A percentile compares a stretch with the other conserved stretches of the same genome.
Conservation (phyloP, 2,797 vertebrate genomes). For the Mus minutoides region DNA sequence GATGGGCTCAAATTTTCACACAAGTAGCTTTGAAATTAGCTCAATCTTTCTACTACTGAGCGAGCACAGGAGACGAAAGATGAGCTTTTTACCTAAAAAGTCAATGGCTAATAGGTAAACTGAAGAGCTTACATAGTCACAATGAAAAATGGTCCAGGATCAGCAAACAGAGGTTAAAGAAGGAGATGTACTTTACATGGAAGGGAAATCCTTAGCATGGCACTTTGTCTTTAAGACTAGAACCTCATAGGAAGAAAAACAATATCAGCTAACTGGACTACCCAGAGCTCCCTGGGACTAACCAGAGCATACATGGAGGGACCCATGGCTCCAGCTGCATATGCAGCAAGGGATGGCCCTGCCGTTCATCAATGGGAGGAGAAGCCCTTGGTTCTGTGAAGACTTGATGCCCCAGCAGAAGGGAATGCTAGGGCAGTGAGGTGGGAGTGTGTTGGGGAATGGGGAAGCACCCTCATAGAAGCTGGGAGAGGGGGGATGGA, state of each 20-base stretch:
- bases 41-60: constrained; percentile 64
- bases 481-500: no score
- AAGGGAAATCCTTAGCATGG: neutral
- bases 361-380: neutral
- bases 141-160: constrained; percentile 57
- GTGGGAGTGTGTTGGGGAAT: neutral
- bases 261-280: neutral
- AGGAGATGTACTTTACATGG: neutral
- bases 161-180: constrained; percentile 26
- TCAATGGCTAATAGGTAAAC: constrained; percentile 61
- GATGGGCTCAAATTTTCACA: constrained; percentile 63
- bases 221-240: constrained; percentile 25
- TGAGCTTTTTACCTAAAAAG: constrained; percentile 55
- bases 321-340: neutral
- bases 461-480: neutral
- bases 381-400: neutral
- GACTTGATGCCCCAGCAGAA: neutral
- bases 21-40: constrained; percentile 67
- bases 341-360: neutral
- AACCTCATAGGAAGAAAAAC: neutral
- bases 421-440: neutral
- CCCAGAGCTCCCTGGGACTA: neutral
- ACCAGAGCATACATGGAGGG: neutral
- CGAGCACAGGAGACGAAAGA: constrained; percentile 52
- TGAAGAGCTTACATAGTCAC: constrained; percentile 48